Evolutionary conservation across 2,113 vertebrate species (phyloP).

Genomic region (Pedetes capensis): DNA sequence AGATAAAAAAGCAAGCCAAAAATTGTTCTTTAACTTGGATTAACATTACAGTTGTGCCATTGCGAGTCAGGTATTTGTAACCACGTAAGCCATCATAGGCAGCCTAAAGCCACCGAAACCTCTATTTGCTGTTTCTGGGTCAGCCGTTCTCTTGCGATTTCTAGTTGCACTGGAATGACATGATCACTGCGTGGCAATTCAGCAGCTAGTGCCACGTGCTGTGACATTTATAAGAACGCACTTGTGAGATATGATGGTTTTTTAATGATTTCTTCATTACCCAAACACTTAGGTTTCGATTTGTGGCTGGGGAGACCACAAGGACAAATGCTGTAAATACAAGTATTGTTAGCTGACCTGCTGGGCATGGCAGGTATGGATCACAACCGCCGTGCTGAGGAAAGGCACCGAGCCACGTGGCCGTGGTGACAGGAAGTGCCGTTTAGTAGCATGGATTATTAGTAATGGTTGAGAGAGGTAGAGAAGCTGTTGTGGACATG

Average conservation of each 20-base stretch:
- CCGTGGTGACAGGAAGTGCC: not conserved
- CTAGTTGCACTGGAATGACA: conserved; percentile 2
- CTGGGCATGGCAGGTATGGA: conserved; percentile 3
- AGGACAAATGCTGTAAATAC: conserved; percentile 37
- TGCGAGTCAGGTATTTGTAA: conserved; percentile 20
- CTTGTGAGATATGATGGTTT: conserved; percentile 19
- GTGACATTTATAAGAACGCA: conserved; percentile 1
- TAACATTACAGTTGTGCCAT: not conserved
- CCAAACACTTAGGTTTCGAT: conserved; percentile 2
- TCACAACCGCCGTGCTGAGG: not conserved
- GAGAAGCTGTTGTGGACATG: not conserved
- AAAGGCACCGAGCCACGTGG: not conserved
- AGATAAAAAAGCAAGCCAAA: not conserved
- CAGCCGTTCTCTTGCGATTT: conserved; percentile 47
- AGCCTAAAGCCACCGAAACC: not conserved
- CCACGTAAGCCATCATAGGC: not conserved
- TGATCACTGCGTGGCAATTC: conserved; percentile 19
- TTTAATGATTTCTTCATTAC: conserved; percentile 54
- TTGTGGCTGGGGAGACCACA: not conserved
- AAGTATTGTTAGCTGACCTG: conserved; percentile 37
- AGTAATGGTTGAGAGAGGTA: not conserved
- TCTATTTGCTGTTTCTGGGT: conserved; percentile 59
- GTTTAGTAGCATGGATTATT: not conserved
- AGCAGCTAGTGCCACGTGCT: not conserved
- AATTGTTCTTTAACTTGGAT: not conserved